Evolutionary conservation across 1,140 invertebrate species (phyloP).

Genomic region (Zaprionus tsacasi): DNA sequence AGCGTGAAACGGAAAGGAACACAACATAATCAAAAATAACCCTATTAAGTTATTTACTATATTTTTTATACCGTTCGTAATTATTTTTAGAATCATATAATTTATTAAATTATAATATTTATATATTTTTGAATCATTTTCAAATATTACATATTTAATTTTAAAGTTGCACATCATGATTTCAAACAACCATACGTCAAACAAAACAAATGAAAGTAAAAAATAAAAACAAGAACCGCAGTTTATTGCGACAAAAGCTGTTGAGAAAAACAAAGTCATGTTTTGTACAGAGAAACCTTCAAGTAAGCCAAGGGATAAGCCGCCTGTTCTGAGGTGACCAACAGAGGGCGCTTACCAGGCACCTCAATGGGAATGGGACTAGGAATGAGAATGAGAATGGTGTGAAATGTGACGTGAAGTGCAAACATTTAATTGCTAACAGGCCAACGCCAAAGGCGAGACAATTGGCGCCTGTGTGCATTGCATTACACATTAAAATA

Average conservation of each 20-base stretch:
- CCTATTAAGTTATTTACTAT: no score
- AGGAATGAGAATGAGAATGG: constrained; percentile 49
- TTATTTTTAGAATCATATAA: no score
- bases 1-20: no score
- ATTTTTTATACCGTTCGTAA: no score
- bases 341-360: background rate
- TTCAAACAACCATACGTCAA: background rate
- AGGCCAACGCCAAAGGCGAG: constrained; percentile 50
- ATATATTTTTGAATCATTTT: no score
- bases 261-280: background rate
- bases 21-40: no score
- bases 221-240: background rate
- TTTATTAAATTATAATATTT: no score
- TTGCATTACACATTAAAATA: constrained; percentile 28
- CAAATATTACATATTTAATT: no score
- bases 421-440: constrained; percentile 80
- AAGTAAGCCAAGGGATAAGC: constrained; percentile 50
- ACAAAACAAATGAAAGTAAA: background rate
- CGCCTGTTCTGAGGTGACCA: background rate
- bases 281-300: constrained; percentile 14
- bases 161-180: no score
- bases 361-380: constrained; percentile 39
- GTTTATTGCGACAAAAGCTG: background rate
- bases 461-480: constrained; percentile 57
- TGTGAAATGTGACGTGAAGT: constrained; percentile 64